phyloP scores from a whole-genome alignment of 1,140 invertebrate species.

The Bombus difficillimus region DNA sequence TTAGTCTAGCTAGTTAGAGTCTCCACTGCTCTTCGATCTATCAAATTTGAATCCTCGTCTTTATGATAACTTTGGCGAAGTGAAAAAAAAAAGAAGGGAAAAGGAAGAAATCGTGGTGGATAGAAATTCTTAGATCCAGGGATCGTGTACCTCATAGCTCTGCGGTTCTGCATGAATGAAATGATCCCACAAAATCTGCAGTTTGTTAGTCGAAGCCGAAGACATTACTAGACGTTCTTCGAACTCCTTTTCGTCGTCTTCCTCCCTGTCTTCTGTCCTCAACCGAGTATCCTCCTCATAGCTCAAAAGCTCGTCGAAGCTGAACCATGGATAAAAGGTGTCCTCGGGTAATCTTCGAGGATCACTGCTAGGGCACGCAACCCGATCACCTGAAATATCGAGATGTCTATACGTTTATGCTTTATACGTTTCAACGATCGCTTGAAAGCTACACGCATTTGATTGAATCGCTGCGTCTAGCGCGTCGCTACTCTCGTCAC shows the following conservation, averaged over 20 bases:
- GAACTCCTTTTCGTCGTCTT: conserved; percentile 59
- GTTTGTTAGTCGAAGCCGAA: conserved; percentile 64
- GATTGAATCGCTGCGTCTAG: background rate
- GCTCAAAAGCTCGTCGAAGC: conserved; percentile 49
- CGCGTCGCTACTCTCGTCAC: background rate
- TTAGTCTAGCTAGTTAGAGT: background rate
- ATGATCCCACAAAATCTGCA: conserved; percentile 83
- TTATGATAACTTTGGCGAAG: background rate
- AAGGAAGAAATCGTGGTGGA: too few relatives aligned
- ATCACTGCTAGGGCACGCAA: conserved; percentile 34
- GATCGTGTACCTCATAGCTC: conserved; percentile 83
- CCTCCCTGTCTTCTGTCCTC: conserved; percentile 60
- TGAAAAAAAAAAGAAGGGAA: background rate
- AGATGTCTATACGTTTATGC: conserved; percentile 4
- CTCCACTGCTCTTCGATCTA: background rate
- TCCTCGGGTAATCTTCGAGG: conserved; percentile 38
- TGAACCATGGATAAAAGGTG: conserved; percentile 53
- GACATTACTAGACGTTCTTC: conserved; percentile 63
- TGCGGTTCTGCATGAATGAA: conserved; percentile 85
- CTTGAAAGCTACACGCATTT: background rate
- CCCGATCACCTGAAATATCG: conserved; percentile 61
- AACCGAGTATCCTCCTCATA: conserved; percentile 59
- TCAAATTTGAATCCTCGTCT: background rate
- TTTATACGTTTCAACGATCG: conserved; percentile 3
- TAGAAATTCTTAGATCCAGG: background rate